A percentile compares a stretch with the other conserved stretches of the same genome.
Conservation (phyloP, 2,888 invertebrate genomes). For the Atrina japonica region DNA sequence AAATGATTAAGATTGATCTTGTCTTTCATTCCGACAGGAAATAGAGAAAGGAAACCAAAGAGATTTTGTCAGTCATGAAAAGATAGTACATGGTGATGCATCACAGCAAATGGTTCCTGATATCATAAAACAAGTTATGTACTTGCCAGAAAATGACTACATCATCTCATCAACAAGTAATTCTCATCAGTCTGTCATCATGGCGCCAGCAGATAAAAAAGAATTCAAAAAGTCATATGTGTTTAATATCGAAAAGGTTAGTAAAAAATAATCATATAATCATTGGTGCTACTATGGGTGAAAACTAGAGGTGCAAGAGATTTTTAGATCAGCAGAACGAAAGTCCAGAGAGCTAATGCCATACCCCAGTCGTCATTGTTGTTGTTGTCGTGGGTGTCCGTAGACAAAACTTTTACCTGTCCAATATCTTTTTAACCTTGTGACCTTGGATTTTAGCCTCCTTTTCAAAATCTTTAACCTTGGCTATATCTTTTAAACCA, state of each 20-base stretch:
- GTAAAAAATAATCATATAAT: not conserved
- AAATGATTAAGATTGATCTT: too few relatives aligned
- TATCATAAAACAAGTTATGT: constrained; percentile 75
- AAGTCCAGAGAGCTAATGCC: too few relatives aligned
- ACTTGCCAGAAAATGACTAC: constrained; percentile 76
- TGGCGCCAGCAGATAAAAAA: constrained; percentile 75
- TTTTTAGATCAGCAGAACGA: too few relatives aligned
- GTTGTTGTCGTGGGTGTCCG: too few relatives aligned
- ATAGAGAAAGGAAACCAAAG: constrained; percentile 28
- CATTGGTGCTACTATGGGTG: not conserved
- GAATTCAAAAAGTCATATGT: constrained; percentile 78
- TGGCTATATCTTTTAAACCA: too few relatives aligned
- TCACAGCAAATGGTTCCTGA: constrained; percentile 69
- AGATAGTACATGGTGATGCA: constrained; percentile 36
- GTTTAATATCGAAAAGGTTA: constrained; percentile 79
- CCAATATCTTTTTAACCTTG: too few relatives aligned
- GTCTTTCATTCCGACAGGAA: too few relatives aligned
- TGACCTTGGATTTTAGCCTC: too few relatives aligned
- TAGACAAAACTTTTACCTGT: too few relatives aligned
- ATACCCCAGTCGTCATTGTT: too few relatives aligned
- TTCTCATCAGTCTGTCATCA: constrained; percentile 74
- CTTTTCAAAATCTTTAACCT: too few relatives aligned
- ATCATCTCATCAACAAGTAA: constrained; percentile 76
- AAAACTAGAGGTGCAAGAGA: not conserved
- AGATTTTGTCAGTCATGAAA: constrained; percentile 35